Conservation (phyloP, 2,113 vertebrate genomes). For the Zosterops hypoxanthus region DNA sequence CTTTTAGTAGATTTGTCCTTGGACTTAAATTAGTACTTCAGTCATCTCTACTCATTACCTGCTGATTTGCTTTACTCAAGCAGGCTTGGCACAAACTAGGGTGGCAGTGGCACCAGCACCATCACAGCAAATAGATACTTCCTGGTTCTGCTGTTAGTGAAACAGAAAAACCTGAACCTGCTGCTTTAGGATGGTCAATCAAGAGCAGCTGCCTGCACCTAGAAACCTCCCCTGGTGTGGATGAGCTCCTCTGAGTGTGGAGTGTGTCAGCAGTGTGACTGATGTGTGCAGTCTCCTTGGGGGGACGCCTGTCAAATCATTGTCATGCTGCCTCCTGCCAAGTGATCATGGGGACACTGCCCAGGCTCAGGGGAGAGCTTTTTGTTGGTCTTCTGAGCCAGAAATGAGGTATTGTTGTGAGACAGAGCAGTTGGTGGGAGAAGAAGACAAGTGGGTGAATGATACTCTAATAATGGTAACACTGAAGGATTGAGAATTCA, state of each 20-base stretch:
- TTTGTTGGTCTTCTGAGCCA: constrained; percentile 52
- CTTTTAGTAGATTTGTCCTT: neutral
- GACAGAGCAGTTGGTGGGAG: constrained; percentile 11
- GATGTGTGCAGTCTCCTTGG: constrained; percentile 59
- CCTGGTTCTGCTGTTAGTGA: neutral
- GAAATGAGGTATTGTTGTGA: constrained; percentile 34
- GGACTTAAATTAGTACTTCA: neutral
- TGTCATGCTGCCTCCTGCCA: constrained; percentile 69
- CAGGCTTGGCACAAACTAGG: neutral
- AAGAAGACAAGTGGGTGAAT: constrained; percentile 56
- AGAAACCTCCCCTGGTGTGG: neutral
- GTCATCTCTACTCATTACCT: neutral
- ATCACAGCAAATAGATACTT: neutral
- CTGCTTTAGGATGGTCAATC: neutral
- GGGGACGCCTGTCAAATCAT: constrained; percentile 57
- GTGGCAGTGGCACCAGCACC: neutral
- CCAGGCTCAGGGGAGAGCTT: constrained; percentile 60
- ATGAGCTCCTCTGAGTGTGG: neutral
- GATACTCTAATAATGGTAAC: constrained; percentile 34
- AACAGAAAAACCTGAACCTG: neutral
- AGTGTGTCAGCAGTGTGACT: constrained; percentile 54
- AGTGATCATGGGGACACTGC: constrained; percentile 34
- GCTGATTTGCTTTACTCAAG: neutral
- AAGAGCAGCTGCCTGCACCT: neutral
- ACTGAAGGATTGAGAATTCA: neutral